phyloP scores from a whole-genome alignment of 2,797 vertebrate species.

The Phoeniculus purpureus region DNA sequence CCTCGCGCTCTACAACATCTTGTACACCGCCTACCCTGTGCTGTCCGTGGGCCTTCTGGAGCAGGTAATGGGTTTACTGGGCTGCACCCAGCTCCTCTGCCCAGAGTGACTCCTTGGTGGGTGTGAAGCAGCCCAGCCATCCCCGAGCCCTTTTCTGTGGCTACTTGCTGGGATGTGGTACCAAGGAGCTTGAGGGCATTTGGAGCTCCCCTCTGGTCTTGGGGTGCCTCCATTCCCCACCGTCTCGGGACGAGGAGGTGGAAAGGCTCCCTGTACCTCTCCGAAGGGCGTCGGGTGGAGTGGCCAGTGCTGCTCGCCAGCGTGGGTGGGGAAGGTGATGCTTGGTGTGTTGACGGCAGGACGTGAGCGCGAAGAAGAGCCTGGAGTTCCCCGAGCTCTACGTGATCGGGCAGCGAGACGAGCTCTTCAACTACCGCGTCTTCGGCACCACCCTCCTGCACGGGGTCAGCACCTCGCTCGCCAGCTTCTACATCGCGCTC shows the following conservation, averaged over 20 bases:
- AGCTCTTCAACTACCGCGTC: constrained; percentile 82
- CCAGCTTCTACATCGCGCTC: constrained; percentile 84
- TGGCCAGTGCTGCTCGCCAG: neutral
- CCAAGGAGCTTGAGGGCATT: neutral
- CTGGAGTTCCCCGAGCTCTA: constrained; percentile 86
- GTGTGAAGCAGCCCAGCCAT: neutral
- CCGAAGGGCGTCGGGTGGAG: neutral
- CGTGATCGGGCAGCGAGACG: constrained; percentile 76
- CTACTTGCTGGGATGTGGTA: neutral
- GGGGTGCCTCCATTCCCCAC: neutral
- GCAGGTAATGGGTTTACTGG: constrained; percentile 76
- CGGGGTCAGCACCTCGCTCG: constrained; percentile 81
- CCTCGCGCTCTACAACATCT: constrained; percentile 86
- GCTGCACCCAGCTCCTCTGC: neutral
- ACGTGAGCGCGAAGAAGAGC: constrained; percentile 82
- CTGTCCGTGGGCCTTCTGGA: constrained; percentile 87
- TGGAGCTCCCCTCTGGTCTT: neutral
- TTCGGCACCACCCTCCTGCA: constrained; percentile 79
- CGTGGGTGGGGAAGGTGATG: neutral
- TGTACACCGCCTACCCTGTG: constrained; percentile 84
- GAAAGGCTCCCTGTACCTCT: neutral
- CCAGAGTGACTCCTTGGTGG: neutral
- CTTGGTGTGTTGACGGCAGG: constrained; percentile 67
- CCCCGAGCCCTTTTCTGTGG: neutral
- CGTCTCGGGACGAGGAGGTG: neutral